A percentile compares a stretch with the other conserved stretches of the same genome.
phyloP scores from a whole-genome alignment of 2,797 vertebrate genomes.

The Liasis olivaceus region DNA sequence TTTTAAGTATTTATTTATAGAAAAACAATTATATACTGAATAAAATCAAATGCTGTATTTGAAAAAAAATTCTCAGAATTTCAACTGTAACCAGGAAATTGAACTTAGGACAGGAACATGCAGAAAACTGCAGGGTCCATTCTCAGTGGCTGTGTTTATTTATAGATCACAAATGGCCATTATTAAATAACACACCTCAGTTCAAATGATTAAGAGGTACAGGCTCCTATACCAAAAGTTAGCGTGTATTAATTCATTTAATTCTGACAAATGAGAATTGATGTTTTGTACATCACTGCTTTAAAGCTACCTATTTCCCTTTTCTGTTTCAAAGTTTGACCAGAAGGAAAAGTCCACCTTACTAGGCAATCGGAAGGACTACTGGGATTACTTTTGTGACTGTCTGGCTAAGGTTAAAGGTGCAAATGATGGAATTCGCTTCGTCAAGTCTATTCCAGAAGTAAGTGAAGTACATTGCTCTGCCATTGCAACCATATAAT shows the following conservation, averaged over 20 bases:
- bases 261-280: neutral
- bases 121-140: neutral
- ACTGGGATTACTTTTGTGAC: constrained; percentile 93
- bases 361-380: constrained; percentile 89
- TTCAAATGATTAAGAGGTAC: neutral
- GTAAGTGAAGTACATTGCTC: constrained; percentile 65
- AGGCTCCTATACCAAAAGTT: neutral
- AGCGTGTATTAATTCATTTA: neutral
- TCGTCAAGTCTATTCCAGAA: constrained; percentile 91
- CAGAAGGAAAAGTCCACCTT: constrained; percentile 91
- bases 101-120: neutral
- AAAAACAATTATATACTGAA: neutral
- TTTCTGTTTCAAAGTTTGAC: constrained; percentile 81
- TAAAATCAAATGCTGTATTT: neutral
- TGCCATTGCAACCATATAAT: neutral
- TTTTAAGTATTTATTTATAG: neutral
- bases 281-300: neutral
- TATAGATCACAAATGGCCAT: neutral
- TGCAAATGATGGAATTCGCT: constrained; percentile 91
- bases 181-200: neutral
- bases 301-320: constrained; percentile 13
- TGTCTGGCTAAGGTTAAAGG: constrained; percentile 91
- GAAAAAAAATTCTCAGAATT: neutral
- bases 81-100: neutral
- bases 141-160: neutral